These are phyloP conservation scores for Pteropus alecto DNA, from an alignment of 2,113 vertebrate species.

Conservation along the genomic window DNA sequence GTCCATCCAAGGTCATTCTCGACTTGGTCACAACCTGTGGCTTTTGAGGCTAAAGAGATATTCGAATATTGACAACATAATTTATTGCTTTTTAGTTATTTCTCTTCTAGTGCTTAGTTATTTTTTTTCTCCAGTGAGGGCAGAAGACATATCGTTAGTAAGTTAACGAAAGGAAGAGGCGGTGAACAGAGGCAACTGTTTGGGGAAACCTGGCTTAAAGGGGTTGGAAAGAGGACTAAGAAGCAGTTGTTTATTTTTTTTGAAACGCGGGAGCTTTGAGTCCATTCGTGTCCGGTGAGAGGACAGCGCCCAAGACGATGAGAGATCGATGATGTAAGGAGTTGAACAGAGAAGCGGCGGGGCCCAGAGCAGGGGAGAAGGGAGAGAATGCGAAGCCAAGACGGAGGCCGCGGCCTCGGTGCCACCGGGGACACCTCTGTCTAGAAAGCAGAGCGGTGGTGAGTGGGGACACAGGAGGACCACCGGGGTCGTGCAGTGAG, in stretches of 20 bases:
- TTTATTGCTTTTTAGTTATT: not conserved
- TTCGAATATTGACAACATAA: not conserved
- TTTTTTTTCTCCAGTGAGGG: not conserved
- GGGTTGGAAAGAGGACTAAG: not conserved
- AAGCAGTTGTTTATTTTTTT: not conserved
- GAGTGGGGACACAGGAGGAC: not conserved
- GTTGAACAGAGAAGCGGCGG: not conserved
- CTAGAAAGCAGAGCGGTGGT: not conserved
- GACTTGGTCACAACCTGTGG: not conserved
- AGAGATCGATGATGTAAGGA: not conserved
- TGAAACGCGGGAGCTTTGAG: not conserved
- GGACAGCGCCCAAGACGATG: not conserved
- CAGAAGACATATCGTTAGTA: not conserved
- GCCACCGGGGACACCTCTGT: not conserved
- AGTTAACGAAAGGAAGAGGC: not conserved
- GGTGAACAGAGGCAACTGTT: not conserved
- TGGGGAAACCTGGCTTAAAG: not conserved
- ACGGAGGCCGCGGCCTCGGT: not conserved
- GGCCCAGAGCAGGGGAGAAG: not conserved
- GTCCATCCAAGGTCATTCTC: not conserved
- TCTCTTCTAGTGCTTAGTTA: not conserved
- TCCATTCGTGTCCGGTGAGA: not conserved
- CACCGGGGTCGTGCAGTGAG: accelerated
- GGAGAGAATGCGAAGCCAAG: not conserved
- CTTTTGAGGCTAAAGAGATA: not conserved